Evolutionary conservation across 2,113 vertebrate species (phyloP).

Genomic region (Seriola dumerili): DNA sequence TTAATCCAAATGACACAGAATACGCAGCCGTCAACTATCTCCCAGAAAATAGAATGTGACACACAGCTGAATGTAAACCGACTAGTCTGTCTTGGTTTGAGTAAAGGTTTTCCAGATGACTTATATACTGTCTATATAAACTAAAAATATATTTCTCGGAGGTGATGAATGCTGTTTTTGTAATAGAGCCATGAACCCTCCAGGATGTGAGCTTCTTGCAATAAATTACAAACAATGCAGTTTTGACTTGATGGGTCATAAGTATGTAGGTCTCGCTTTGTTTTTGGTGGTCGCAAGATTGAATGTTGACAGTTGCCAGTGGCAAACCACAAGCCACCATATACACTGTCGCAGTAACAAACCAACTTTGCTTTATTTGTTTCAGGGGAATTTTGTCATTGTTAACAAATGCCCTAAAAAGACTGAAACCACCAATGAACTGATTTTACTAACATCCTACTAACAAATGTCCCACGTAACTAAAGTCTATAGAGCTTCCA

Average conservation of each 20-base stretch:
- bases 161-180: neutral
- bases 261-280: neutral
- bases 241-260: neutral
- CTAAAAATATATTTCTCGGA: conserved; percentile 9
- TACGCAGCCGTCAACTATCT: conserved; percentile 63
- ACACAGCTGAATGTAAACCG: neutral
- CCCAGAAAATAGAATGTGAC: conserved; percentile 21
- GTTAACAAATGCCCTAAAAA: neutral
- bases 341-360: neutral
- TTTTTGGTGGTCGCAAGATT: conserved; percentile 4
- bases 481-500: too few species aligned
- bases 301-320: neutral
- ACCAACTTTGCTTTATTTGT: neutral
- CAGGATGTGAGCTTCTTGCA: neutral
- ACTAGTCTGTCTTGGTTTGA: neutral
- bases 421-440: neutral
- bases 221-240: neutral
- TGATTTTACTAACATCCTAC: neutral
- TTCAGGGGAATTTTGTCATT: neutral
- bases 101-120: conserved; percentile 5
- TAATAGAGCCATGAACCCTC: neutral
- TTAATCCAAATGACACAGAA: conserved; percentile 37
- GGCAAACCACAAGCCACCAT: conserved; percentile 8
- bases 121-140: neutral
- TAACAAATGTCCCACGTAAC: too few species aligned